Conservation (phyloP, 2,797 vertebrate species). For the Sebastes melanostomus region DNA sequence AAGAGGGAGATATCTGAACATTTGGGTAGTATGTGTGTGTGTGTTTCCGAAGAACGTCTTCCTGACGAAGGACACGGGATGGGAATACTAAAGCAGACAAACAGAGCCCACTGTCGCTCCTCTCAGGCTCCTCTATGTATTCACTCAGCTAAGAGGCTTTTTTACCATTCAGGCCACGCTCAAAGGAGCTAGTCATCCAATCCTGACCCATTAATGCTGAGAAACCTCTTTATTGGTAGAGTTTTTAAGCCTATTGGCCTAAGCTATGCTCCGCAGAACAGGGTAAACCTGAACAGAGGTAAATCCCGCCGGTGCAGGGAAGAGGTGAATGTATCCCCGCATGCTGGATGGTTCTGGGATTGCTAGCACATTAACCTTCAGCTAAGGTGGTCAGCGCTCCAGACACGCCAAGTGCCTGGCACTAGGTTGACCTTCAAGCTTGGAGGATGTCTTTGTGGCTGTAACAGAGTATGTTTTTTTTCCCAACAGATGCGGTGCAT, state of each 20-base stretch:
- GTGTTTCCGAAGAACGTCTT: constrained; percentile 65
- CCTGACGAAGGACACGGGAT: constrained; percentile 72
- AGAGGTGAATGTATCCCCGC: constrained; percentile 68
- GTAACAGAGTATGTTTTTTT: constrained; percentile 1
- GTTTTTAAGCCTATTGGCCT: constrained; percentile 82
- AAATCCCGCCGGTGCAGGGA: constrained; percentile 60
- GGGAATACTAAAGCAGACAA: constrained; percentile 81
- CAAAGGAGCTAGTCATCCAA: constrained; percentile 82
- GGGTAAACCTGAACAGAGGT: constrained; percentile 77
- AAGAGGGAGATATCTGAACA: constrained; percentile 62
- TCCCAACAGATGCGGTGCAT: not conserved
- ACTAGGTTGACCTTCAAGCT: constrained; percentile 57
- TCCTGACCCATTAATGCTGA: constrained; percentile 79
- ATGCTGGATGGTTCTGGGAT: constrained; percentile 53
- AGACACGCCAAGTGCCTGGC: constrained; percentile 45
- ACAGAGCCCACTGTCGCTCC: constrained; percentile 76
- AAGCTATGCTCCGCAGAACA: constrained; percentile 70
- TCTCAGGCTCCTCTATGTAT: constrained; percentile 79
- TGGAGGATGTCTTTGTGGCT: constrained; percentile 37
- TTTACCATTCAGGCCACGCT: constrained; percentile 80
- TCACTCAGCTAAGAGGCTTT: constrained; percentile 80
- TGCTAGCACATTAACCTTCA: constrained; percentile 71
- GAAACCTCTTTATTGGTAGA: constrained; percentile 80
- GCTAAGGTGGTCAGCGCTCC: constrained; percentile 41
- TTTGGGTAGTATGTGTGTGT: constrained; percentile 46